phyloP scores from a whole-genome alignment of 2,113 vertebrate genomes.

The Pipra filicauda region DNA sequence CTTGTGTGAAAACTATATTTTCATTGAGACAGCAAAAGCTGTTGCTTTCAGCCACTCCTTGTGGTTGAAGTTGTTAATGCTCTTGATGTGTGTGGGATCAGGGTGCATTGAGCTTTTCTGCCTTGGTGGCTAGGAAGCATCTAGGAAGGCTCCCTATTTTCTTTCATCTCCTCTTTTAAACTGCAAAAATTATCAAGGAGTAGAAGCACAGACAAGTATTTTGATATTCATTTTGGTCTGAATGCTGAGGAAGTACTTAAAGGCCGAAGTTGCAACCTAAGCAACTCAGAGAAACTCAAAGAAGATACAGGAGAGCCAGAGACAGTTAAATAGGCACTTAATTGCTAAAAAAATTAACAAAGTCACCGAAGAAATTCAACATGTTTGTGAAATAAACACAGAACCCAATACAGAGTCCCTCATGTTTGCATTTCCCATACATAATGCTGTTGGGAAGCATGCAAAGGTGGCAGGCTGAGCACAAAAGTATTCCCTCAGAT shows the following conservation, averaged over 20 bases:
- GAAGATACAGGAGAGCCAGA: not conserved
- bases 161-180: not conserved
- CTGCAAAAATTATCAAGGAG: not conserved
- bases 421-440: not conserved
- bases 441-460: not conserved
- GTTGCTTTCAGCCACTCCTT: not conserved
- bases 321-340: not conserved
- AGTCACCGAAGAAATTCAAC: not conserved
- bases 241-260: not conserved
- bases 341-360: fast-evolving
- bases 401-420: not conserved
- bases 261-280: not conserved
- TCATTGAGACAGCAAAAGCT: not conserved
- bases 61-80: no score
- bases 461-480: not conserved
- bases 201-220: not conserved
- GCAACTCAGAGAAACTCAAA: not conserved
- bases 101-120: not conserved
- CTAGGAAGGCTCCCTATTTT: not conserved
- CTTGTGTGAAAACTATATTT: not conserved
- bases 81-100: not conserved
- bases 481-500: not conserved
- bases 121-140: not conserved
- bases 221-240: not conserved
- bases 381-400: not conserved